These are phyloP conservation scores for human (Homo sapiens) DNA, from an alignment of 2,113 vertebrate species.

Conservation along the genomic window GRCh38 chr1:44578501-44579000, in stretches of 20 bases:
- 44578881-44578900: background rate
- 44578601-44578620: background rate
- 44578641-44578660: background rate
- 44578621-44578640: background rate
- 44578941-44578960: too few species aligned
- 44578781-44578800: conserved; percentile 33
- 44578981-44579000: too few species aligned
- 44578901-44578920: too few species aligned
- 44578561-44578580: background rate
- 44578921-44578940: too few species aligned
- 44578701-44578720: background rate
- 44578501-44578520: background rate
- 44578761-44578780: conserved; percentile 38
- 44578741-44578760: conserved; percentile 35
- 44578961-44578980: too few species aligned
- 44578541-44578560: background rate
- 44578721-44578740: conserved; percentile 28
- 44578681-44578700: background rate
- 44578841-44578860: conserved; percentile 44
- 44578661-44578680: background rate
- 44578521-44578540: conserved; percentile 32
- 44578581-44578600: background rate
- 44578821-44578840: background rate
- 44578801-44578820: conserved; percentile 46
- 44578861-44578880: background rate